A percentile compares a stretch with the other conserved stretches of the same genome.
phyloP scores from a whole-genome alignment of 2,797 vertebrate genomes.

The Neosilurus hyrtlii region DNA sequence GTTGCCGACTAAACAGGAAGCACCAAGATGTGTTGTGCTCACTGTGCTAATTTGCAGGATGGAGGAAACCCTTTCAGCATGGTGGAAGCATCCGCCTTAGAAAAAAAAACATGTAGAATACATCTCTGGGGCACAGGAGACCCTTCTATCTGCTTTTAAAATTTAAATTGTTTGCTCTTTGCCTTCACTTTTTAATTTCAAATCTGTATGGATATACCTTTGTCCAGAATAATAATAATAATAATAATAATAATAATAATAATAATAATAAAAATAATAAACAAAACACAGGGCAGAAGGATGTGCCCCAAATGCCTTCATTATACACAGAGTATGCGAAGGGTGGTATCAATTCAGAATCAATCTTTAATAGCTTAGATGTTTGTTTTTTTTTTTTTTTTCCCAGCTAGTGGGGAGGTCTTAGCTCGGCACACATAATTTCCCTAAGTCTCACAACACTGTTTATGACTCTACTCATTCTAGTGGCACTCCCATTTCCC shows the following conservation, averaged over 20 bases:
- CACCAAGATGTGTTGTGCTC: constrained; percentile 35
- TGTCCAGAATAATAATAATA: constrained; percentile 44
- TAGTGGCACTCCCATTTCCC: constrained; percentile 23
- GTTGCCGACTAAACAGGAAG: constrained; percentile 59
- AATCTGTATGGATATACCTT: constrained; percentile 49
- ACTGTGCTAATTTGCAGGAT: constrained; percentile 34
- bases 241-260: not conserved
- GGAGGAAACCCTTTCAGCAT: constrained; percentile 42
- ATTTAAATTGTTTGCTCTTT: constrained; percentile 52
- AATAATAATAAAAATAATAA: constrained; percentile 32
- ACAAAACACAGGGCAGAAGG: constrained; percentile 37
- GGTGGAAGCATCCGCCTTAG: constrained; percentile 38
- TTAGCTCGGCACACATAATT: constrained; percentile 70
- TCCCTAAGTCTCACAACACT: constrained; percentile 31
- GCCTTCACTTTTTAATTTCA: constrained; percentile 50
- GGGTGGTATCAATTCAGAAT: constrained; percentile 73
- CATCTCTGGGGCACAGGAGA: constrained; percentile 41
- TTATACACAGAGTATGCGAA: constrained; percentile 68
- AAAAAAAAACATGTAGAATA: constrained; percentile 41
- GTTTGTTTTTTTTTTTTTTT: constrained; percentile 64
- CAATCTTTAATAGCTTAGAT: constrained; percentile 74
- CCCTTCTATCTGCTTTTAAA: constrained; percentile 55
- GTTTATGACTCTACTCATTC: constrained; percentile 1
- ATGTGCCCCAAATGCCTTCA: constrained; percentile 65
- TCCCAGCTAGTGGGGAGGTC: constrained; percentile 73